Base-by-base conservation (phyloP, 2,797 vertebrate species). In the Myotis pilosus region DNA sequence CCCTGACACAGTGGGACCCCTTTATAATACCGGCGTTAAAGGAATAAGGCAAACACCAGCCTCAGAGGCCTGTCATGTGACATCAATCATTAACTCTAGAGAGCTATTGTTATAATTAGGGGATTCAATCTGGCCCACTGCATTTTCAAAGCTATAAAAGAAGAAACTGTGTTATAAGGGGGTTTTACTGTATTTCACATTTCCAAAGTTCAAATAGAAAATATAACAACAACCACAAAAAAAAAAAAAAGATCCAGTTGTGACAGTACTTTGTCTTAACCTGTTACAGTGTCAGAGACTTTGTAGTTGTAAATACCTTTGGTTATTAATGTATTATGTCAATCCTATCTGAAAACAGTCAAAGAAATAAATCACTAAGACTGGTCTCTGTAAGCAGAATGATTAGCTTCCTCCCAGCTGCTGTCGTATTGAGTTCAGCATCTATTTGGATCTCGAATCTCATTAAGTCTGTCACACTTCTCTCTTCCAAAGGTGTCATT, bases 221-320 rank as follows among this genome's bases (percentile, higher is more conserved):
- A 85, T 44, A 89, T 76, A 95, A 86, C 28, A 84, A 87, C 20
- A 64, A 60, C 17, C 9, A 51, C 22, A 22, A 92, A 69, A 95
- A 89, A 38, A 95, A 92, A 38, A 95, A 87, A 97, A 95, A 92
- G n/a, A 95, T 97, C 89, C 97, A 97, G 86, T 96, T 96, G 33
- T 97, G 97, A 97, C 96, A 98, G 97, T 97, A 82, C 95, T 98
- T 98, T 97, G 97, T 97, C 96, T 97, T 97, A 90, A 97, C 87
- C 85, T 98, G 93, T 97, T 97, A 82, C 96, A 96, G 89, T 98
- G 94, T 90, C 97, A 96, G 96, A 98, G 96, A 74, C 95, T 96
- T 96, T 84, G 47, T 97, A 98, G 96, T 97, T 98, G 92, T 98
- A 97, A 98, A 97, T 97, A 97, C 92, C 75, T 95, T 98, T 98